Evolutionary conservation across 2,113 vertebrate genomes (phyloP).

Genomic region (Aldabrachelys gigantea): DNA sequence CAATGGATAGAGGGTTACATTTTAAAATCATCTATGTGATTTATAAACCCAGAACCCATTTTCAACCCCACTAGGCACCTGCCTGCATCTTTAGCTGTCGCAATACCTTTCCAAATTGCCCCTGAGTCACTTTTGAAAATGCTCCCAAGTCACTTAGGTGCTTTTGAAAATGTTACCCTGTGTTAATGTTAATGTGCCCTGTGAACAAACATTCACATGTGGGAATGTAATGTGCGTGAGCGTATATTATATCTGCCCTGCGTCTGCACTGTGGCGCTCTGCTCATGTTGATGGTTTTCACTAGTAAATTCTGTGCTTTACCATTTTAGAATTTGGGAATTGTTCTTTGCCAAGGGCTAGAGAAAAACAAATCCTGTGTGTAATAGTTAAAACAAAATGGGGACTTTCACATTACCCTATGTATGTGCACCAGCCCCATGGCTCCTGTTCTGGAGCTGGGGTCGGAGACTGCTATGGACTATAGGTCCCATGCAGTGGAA

Average conservation of each 20-base stretch:
- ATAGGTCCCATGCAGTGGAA: neutral
- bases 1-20: rapidly evolving
- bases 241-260: neutral
- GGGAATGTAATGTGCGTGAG: neutral
- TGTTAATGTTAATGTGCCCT: no score
- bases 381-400: neutral
- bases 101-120: neutral
- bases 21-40: neutral
- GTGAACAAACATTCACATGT: no score
- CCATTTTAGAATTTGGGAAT: neutral
- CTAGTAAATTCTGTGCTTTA: neutral
- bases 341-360: neutral
- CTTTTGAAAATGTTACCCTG: neutral
- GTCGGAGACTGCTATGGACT: neutral
- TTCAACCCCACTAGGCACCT: neutral
- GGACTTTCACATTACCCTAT: neutral
- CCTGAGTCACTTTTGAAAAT: neutral
- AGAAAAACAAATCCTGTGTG: neutral
- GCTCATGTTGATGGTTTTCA: neutral
- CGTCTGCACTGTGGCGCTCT: no score
- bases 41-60: neutral
- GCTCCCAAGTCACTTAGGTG: neutral
- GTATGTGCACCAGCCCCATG: neutral
- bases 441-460: no score
- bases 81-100: neutral